Evolutionary conservation across 2,113 vertebrate genomes (phyloP), one percentile per base, ranked within the genome.

Genomic region (Poecilia latipinna): DNA sequence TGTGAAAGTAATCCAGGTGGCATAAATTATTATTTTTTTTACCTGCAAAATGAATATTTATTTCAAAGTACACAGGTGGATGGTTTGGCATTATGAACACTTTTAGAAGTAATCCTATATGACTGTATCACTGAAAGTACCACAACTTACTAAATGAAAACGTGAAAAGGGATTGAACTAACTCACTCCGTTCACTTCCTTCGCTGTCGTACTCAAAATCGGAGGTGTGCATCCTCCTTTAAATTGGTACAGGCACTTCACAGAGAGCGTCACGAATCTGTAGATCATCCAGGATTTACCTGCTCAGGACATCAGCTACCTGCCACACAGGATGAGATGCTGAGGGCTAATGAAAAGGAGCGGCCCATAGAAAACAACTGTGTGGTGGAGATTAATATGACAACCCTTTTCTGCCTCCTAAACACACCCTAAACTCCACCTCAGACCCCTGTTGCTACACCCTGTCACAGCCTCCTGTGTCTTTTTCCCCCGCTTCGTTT

Each of bases 311-410:
- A 79, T 39, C 65, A 69, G 82, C 65, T 64, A 83, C 68, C 74
- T 88, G 76, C 63, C 75, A 48, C 19, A 51, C 65, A 64, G 35
- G 54, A 65, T 51, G 35, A 66, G 37, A 61, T 39, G 13, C 51
- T 61, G 66, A 10, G 68, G 60, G 29, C 28, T 32, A 70, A 74
- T 13, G 60, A 7, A 68, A 51, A 74, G 37, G 24, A 64, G 62
- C 61, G 78, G 51, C 22, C 42, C 26, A 54, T 12, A 67, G 61
- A 82, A 29, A 69, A 74, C 13, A 32, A 73, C 54, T 31, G 68
- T 44, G 24, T 65, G 67, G 61, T 57, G 69, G 44, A 80, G 79
- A 83, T 87, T 68, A 67, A 82, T 82, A 63, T 81, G 73, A 83
- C 73, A 88, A 72, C 60, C 26, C 26, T 2, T 39, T 66, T 54